Conservation (phyloP, 2,113 vertebrate genomes). For the Triplophysa siluroides region DNA sequence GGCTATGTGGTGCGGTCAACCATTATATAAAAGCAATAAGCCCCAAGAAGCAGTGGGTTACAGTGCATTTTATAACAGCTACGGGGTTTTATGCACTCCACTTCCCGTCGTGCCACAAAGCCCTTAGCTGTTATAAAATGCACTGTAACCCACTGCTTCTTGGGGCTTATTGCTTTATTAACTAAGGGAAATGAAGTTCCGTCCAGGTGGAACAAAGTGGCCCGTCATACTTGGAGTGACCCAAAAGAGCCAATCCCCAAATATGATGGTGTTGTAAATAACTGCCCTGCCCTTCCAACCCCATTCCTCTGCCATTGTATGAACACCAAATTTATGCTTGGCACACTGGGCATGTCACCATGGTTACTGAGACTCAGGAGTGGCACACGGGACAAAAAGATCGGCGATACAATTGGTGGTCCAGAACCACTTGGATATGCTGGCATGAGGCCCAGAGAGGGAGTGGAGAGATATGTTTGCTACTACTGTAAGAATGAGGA, state of each 20-base stretch:
- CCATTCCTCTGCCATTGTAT: constrained; percentile 61
- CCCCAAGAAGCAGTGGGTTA: too few relatives aligned
- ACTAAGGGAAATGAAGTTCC: neutral
- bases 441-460: constrained; percentile 57
- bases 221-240: neutral
- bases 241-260: constrained; percentile 48
- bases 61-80: too few relatives aligned
- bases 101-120: too few relatives aligned
- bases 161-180: too few relatives aligned
- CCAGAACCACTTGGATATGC: constrained; percentile 48
- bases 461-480: constrained; percentile 29
- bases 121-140: too few relatives aligned
- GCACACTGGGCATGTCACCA: constrained; percentile 67
- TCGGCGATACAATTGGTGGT: constrained; percentile 21
- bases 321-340: constrained; percentile 65
- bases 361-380: constrained; percentile 70
- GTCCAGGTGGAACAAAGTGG: neutral
- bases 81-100: too few relatives aligned
- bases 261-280: constrained; percentile 66
- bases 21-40: too few relatives aligned
- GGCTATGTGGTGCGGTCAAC: too few relatives aligned
- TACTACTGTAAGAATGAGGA: constrained; percentile 45
- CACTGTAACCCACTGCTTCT: too few relatives aligned
- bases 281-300: constrained; percentile 65
- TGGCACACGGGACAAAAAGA: constrained; percentile 60